Base-by-base conservation (phyloP, 2,888 invertebrate genomes). In the Noctua janthina region DNA sequence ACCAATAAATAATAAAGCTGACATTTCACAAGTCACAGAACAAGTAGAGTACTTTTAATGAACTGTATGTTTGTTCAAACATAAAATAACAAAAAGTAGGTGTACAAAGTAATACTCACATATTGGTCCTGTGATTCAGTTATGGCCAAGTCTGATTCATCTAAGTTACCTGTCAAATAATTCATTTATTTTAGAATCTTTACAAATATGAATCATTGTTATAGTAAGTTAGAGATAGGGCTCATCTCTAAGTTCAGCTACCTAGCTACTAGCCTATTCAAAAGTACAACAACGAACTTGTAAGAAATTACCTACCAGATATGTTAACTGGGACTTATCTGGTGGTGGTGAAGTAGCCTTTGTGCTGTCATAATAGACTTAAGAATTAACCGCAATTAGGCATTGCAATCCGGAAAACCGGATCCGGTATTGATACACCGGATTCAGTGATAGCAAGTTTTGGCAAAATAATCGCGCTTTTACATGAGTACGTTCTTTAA, bases 81-180 rank as follows among this genome's bases (percentile, higher is more conserved):
- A 8, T 62, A 62, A 56, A 74, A 35, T 51, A 23, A 10, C 17
- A 59, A 13, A 59, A 51, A 13, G 1, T 59, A 23, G 29, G 20
- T 49, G 20, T 49, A n/a, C 6, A 49, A 15, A 51, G n/a, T 43
- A 15, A 46, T 76, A 95, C 96, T 95, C 91, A 96, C 96, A 94
- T 93, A 92, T 89, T 91, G 92, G 2, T 95, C 93, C 80, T 93
- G 92, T 46, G 95, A 91, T 91, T 94, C 94, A 70, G 95, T 96
- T 11, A 96, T 95, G 10, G 95, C 94, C 54, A 96, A 83, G 77
- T 96, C 96, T 4, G 95, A 95, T 81, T 96, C 95, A 84, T 96
- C 93, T 70, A 95, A 78, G 78, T 93, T 93, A 83, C 92, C 96
- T 96, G 94, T 62, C 93, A 94, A 43, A 70, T 35, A 20, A 62